These are phyloP conservation scores for Melinaea marsaeus DNA, from an alignment of 2,888 invertebrate genomes.

Conservation along the genomic window DNA sequence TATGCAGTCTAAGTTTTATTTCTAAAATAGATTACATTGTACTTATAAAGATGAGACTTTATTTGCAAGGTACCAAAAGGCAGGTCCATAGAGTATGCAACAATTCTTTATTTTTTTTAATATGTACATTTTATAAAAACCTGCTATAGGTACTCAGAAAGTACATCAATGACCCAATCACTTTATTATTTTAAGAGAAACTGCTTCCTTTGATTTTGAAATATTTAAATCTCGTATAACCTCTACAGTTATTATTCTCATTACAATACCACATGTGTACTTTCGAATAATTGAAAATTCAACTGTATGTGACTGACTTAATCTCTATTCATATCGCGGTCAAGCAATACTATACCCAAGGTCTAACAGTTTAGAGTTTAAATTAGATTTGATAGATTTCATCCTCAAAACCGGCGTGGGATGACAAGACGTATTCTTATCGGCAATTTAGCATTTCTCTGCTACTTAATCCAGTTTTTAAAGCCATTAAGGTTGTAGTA, in stretches of 20 bases:
- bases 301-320: slow-evolving; percentile 37
- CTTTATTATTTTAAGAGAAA: too few species aligned
- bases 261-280: slow-evolving; percentile 19
- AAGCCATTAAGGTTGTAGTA: slow-evolving; percentile 71
- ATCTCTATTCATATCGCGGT: slow-evolving; percentile 4
- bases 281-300: slow-evolving; percentile 32
- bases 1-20: not conserved
- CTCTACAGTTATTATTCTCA: slow-evolving; percentile 14
- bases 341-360: slow-evolving; percentile 31
- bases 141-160: too few species aligned
- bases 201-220: not conserved
- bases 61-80: too few species aligned
- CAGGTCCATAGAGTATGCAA: too few species aligned
- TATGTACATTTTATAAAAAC: too few species aligned
- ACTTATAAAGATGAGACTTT: too few species aligned
- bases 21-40: too few species aligned
- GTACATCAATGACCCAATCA: too few species aligned
- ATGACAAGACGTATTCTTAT: slow-evolving; percentile 72
- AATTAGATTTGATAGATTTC: slow-evolving; percentile 9
- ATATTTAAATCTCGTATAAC: slow-evolving; percentile 1
- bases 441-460: slow-evolving; percentile 71
- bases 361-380: slow-evolving; percentile 39
- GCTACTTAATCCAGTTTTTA: slow-evolving; percentile 74
- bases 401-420: slow-evolving; percentile 50
- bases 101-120: too few species aligned